These are phyloP conservation scores for Haliclona indistincta DNA, from an alignment of 37 sponge, comb jelly and placozoan genomes.

Conservation along the genomic window DNA sequence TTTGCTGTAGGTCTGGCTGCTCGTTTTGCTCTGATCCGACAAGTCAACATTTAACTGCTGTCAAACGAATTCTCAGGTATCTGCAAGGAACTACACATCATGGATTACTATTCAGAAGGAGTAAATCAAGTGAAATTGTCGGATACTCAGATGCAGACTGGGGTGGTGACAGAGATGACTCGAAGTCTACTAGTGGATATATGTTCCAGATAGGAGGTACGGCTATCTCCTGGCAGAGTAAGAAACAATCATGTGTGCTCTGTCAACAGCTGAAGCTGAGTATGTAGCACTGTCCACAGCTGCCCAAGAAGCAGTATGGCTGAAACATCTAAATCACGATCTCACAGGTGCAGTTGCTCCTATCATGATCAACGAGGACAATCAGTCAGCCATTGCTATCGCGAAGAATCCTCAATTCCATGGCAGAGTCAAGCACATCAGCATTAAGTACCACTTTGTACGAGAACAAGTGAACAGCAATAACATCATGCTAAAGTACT, in stretches of 20 bases:
- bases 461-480: no score
- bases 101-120: slow-evolving; percentile 25
- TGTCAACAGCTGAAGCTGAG: no score
- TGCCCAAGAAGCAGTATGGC: slow-evolving; percentile 52
- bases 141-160: no score
- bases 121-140: no score
- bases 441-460: no score
- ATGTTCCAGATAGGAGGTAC: slow-evolving; percentile 21
- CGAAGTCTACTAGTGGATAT: no score
- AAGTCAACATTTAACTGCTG: slow-evolving; percentile 29
- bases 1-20: slow-evolving; percentile 16
- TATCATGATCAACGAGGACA: slow-evolving; percentile 46
- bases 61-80: slow-evolving; percentile 50
- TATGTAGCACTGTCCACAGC: slow-evolving; percentile 54
- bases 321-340: slow-evolving; percentile 20
- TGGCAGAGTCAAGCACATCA: slow-evolving; percentile 3
- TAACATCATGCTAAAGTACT: no score
- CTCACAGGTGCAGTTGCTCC: slow-evolving; percentile 39
- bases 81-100: slow-evolving; percentile 15
- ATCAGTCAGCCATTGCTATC: slow-evolving; percentile 37
- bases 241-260: no score
- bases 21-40: slow-evolving; percentile 49
- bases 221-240: no score
- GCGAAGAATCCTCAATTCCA: slow-evolving; percentile 49
- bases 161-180: no score